These are phyloP conservation scores for Achatina immaculata DNA, from an alignment of 1,140 invertebrate genomes.

Conservation along the genomic window DNA sequence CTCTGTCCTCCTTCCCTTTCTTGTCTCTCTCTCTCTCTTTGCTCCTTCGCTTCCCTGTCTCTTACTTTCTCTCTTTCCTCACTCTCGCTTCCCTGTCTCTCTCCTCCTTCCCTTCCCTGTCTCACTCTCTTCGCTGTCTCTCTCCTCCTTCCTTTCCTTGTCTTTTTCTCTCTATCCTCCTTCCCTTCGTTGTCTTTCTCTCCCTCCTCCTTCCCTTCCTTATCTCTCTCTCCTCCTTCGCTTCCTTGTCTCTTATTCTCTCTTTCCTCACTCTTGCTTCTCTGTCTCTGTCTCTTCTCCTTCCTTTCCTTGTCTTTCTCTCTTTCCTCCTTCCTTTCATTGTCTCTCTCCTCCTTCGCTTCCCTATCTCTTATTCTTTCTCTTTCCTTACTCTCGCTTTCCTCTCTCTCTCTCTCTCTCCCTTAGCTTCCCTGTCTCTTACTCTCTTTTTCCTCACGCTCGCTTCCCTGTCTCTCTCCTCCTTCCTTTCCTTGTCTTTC, in stretches of 20 bases:
- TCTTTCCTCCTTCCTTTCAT: neutral
- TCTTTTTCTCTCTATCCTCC: neutral
- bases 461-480: neutral
- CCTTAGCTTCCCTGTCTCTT: neutral
- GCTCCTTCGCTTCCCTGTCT: neutral
- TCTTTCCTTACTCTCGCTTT: neutral
- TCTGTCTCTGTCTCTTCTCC: neutral
- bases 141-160: too few relatives aligned
- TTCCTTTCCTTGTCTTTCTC: neutral
- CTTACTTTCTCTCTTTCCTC: neutral
- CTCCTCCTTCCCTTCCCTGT: too few relatives aligned
- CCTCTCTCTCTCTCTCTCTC: neutral
- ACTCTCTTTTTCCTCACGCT: neutral
- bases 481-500: neutral
- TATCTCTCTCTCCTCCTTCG: neutral
- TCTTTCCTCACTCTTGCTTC: neutral
- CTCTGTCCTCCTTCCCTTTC: too few relatives aligned
- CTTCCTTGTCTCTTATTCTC: neutral
- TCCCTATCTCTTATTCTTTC: neutral
- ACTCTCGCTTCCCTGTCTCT: neutral
- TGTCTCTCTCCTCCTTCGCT: neutral
- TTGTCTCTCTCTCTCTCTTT: neutral
- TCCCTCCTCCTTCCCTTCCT: neutral
- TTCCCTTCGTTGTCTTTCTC: neutral
- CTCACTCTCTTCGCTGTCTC: too few relatives aligned